phyloP scores from a whole-genome alignment of 1,140 invertebrate species.

The Drosophila sp. region DNA sequence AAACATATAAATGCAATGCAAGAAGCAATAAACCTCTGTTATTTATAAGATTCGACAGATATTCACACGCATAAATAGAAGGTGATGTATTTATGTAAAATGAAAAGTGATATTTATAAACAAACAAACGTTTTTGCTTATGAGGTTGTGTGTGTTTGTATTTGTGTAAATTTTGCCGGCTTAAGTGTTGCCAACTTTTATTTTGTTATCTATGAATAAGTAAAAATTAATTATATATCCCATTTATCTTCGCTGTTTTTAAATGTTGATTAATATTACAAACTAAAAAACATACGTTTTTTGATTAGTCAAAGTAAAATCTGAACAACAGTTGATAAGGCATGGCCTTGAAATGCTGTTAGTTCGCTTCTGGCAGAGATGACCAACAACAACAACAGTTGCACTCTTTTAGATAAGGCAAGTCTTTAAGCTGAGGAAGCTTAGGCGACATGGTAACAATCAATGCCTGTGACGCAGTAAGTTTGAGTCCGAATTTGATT shows the following conservation, averaged over 20 bases:
- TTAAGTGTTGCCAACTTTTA: neutral
- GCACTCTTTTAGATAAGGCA: conserved; percentile 1
- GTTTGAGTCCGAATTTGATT: neutral
- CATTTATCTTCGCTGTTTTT: no score
- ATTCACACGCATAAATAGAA: no score
- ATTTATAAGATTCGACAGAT: no score
- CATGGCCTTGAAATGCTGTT: conserved; percentile 7
- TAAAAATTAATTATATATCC: no score
- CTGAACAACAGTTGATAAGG: neutral
- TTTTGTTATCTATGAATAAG: no score
- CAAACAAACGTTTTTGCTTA: no score
- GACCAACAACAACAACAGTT: neutral
- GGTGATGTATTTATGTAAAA: no score
- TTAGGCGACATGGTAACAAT: conserved; percentile 22
- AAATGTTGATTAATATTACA: neutral
- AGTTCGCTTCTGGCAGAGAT: neutral
- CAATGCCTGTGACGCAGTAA: conserved; percentile 13
- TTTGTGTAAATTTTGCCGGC: conserved; percentile 11
- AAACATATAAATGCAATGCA: neutral
- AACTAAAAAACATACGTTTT: neutral
- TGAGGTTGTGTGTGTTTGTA: no score
- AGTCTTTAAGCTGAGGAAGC: neutral
- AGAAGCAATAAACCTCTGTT: no score
- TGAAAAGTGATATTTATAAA: no score
- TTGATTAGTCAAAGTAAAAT: neutral